Conservation (phyloP, 2,113 vertebrate genomes). For the Vidua chalybeata region DNA sequence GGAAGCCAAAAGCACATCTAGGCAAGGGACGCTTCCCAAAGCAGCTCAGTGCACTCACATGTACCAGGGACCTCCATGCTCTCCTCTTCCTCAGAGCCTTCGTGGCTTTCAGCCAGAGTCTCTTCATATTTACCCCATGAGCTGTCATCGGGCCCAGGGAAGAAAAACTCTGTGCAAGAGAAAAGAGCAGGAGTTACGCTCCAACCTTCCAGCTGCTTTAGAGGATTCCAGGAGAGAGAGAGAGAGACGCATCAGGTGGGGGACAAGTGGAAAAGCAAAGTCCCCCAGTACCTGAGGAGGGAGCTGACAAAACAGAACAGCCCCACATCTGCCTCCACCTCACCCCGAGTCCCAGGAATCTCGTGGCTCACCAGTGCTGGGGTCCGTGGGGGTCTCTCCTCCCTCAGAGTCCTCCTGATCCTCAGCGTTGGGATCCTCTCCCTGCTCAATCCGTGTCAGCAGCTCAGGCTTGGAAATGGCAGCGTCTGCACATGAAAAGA, state of each 20-base stretch:
- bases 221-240: neutral
- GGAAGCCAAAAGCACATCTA: neutral
- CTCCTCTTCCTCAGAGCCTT: slow-evolving; percentile 71
- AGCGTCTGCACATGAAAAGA: neutral
- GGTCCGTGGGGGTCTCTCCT: slow-evolving; percentile 15
- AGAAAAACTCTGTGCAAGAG: slow-evolving; percentile 55
- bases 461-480: slow-evolving; percentile 62
- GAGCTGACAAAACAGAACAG: neutral
- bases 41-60: slow-evolving; percentile 48
- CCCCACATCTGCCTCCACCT: neutral
- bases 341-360: neutral
- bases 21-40: neutral
- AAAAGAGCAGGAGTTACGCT: neutral
- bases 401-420: neutral
- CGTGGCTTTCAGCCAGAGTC: slow-evolving; percentile 61
- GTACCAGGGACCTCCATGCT: slow-evolving; percentile 47
- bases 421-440: slow-evolving; percentile 3
- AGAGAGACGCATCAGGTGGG: accelerated
- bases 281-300: too few species aligned
- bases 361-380: neutral
- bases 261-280: neutral
- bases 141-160: slow-evolving; percentile 69
- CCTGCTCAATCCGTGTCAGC: slow-evolving; percentile 34
- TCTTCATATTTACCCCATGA: slow-evolving; percentile 76
- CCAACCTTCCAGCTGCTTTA: neutral